A percentile compares a stretch with the other conserved stretches of the same genome.
Evolutionary conservation across 2,888 invertebrate species (phyloP).

Genomic region (Helleia helle): DNA sequence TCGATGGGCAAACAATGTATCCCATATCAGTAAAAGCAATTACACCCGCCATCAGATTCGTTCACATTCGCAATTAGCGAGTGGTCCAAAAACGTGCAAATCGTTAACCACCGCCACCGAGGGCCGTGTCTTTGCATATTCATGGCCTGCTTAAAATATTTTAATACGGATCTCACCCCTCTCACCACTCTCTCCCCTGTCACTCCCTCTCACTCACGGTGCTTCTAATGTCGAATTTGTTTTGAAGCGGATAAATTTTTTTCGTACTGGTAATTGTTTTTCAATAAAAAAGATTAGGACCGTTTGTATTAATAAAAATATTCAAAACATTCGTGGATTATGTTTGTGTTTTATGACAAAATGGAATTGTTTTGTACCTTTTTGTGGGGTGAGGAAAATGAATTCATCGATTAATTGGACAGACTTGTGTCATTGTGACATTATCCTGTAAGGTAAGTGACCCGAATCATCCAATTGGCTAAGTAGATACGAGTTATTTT

Average conservation of each 20-base stretch:
- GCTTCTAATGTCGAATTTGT: constrained; percentile 62
- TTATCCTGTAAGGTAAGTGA: too few relatives aligned
- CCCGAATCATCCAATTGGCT: too few relatives aligned
- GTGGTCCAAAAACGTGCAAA: constrained; percentile 71
- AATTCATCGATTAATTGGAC: too few relatives aligned
- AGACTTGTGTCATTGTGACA: too few relatives aligned
- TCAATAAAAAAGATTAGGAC: constrained; percentile 14
- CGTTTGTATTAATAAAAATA: too few relatives aligned
- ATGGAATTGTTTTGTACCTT: too few relatives aligned
- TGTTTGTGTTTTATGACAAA: too few relatives aligned
- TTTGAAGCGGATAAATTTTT: constrained; percentile 27
- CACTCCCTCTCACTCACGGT: too few relatives aligned
- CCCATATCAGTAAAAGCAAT: constrained; percentile 63
- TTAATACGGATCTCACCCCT: constrained; percentile 61
- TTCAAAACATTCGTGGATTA: too few relatives aligned
- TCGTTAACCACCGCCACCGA: constrained; percentile 62
- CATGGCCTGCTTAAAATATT: constrained; percentile 73
- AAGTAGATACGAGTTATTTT: too few relatives aligned
- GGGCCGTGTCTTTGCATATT: constrained; percentile 71
- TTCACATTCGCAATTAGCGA: constrained; percentile 71
- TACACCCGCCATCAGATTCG: constrained; percentile 68
- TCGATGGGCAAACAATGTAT: constrained; percentile 47
- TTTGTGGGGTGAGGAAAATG: too few relatives aligned
- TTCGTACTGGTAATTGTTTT: constrained; percentile 16
- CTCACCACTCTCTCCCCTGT: too few relatives aligned